Conservation (phyloP, 2,888 invertebrate species). For the Oegoconia quadripuncta region DNA sequence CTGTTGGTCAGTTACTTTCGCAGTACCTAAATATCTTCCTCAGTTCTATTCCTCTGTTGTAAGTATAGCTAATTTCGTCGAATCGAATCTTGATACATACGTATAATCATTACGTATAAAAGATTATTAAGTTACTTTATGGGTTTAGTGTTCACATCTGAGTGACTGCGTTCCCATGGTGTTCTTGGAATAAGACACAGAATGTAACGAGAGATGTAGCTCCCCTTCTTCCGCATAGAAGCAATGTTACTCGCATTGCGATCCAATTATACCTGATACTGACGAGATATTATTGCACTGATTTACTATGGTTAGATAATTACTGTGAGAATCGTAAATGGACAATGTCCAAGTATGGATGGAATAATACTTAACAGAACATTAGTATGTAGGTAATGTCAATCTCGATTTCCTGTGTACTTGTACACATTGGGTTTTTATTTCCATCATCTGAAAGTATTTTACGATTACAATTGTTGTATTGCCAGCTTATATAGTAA, state of each 20-base stretch:
- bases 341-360: conserved; percentile 40
- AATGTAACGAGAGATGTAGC: conserved; percentile 71
- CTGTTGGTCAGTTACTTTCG: neutral
- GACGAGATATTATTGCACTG: conserved; percentile 62
- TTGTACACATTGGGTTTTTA: neutral
- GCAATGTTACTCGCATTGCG: conserved; percentile 69
- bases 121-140: too few species aligned
- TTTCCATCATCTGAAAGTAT: conserved; percentile 1
- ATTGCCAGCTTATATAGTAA: conserved; percentile 10
- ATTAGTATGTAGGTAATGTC: conserved; percentile 1
- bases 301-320: conserved; percentile 58
- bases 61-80: conserved; percentile 3
- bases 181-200: conserved; percentile 71
- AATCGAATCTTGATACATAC: too few species aligned
- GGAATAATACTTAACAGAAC: neutral
- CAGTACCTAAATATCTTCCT: neutral
- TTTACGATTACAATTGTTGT: neutral
- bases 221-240: conserved; percentile 72
- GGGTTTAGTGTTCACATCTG: too few species aligned
- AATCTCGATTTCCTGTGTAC: conserved; percentile 6
- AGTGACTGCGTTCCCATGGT: conserved; percentile 67
- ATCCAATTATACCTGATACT: conserved; percentile 74
- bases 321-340: conserved; percentile 64
- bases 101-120: too few species aligned
- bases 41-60: neutral